Base-by-base conservation (phyloP, 2,113 vertebrate genomes). In the Clupea harengus region DNA sequence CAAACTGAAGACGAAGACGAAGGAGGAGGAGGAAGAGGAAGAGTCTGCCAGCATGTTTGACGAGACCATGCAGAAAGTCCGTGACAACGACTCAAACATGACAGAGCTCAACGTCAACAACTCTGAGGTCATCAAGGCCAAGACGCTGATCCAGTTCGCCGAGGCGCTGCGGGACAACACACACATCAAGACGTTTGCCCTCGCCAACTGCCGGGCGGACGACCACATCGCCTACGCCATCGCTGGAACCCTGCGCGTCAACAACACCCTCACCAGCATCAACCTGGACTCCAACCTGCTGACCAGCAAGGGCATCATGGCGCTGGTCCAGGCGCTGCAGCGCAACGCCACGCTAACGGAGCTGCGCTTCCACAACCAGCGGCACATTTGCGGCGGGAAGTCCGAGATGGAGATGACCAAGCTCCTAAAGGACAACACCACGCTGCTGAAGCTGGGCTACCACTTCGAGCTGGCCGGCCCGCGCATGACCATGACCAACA, bases 201-300 rank as follows among this genome's bases (percentile, higher is more conserved):
- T 99, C 91, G 97, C 98, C 32, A 99, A 99, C 93, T 99, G 98
- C 1, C 96, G 96, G 0, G 98, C 98, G 0, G 98, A 99, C 0
- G 98, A 99, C 93, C 98, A 99, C 0, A 97, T 99, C 84, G 98
- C 98, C 84, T 97, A 98, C 0, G 98, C 97, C 91, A 96, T 99
- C 3, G 95, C 97, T 13, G 96, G 95, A 85, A 97, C 96, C 91
- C 95, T 99, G 18, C 96, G 96, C 86, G 94, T 88, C 89, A 99
- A 99, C 94, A 95, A 96, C 86, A 95, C 95, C 57, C 91, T 99
- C 90, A 96, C 93, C 39, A 99, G 97, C 93, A 94, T 99, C 93
- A 99, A 99, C 91, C 85, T 99, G 83, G 98, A 99, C 91, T 99
- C 98, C 84, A 99, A 99, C 93, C 97, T 97, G 93, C 96, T 99